Percentiles rank a stretch among this genome's conserved stretches.
Evolutionary conservation across 2,888 invertebrate genomes (phyloP).

Genomic region (Chromoteleia sp.): DNA sequence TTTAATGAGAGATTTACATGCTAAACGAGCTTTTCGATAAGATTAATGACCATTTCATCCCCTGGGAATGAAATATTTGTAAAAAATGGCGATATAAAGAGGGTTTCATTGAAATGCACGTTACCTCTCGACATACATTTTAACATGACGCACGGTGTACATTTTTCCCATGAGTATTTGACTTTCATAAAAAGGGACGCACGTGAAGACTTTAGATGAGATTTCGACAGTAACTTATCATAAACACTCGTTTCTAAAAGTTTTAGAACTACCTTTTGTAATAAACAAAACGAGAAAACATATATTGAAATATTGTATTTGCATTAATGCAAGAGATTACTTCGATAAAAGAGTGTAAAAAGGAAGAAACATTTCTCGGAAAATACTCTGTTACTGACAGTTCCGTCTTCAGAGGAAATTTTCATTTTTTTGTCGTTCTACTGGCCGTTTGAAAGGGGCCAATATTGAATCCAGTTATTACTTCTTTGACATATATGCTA

Average conservation of each 20-base stretch:
- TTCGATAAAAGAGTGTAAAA: slow-evolving; percentile 56
- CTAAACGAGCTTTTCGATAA: slow-evolving; percentile 75
- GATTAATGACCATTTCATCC: slow-evolving; percentile 77
- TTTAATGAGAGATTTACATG: slow-evolving; percentile 76
- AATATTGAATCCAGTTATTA: slow-evolving; percentile 84
- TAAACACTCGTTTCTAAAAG: slow-evolving; percentile 30
- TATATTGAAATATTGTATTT: slow-evolving; percentile 34
- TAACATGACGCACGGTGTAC: slow-evolving; percentile 62
- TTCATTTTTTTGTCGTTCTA: slow-evolving; percentile 80
- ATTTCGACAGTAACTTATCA: slow-evolving; percentile 33
- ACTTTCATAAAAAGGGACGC: slow-evolving; percentile 51
- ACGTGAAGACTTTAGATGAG: slow-evolving; percentile 53
- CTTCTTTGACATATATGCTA: slow-evolving; percentile 78
- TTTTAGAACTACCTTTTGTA: neutral
- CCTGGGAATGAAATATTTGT: slow-evolving; percentile 64
- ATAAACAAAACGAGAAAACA: slow-evolving; percentile 13
- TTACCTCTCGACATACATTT: slow-evolving; percentile 54
- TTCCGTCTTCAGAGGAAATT: slow-evolving; percentile 80
- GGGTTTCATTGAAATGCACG: slow-evolving; percentile 70
- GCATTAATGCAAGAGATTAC: slow-evolving; percentile 57
- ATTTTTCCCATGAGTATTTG: slow-evolving; percentile 63
- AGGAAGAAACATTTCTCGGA: slow-evolving; percentile 52
- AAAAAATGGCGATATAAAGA: slow-evolving; percentile 67
- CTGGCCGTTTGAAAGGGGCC: slow-evolving; percentile 80
- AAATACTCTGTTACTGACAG: slow-evolving; percentile 80